Evolutionary conservation across 2,888 invertebrate species (phyloP), one percentile per base, ranked within the genome.

Genomic region (Tetheella fluctuosa): DNA sequence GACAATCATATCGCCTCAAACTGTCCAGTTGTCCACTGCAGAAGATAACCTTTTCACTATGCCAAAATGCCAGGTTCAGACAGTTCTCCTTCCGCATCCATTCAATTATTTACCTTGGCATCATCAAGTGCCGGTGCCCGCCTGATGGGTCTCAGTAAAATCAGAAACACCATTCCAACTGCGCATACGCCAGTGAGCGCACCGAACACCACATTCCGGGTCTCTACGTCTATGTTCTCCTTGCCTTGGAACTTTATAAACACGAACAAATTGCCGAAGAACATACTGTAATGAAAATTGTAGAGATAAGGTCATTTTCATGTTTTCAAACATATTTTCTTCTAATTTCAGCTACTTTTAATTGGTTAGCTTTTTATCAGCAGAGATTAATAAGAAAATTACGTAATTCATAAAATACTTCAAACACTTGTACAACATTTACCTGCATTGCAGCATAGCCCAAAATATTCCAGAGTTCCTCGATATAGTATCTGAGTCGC

Each of bases 381-480:
- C 28, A 28, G 5, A 28, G 28, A 28, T 28, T 28, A 28, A 28
- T 28, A 1, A 28, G 5, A 1, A 6, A 5, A 28, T 0, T 28
- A 28, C 5, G 28, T n/a, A n/a, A n/a, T n/a, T n/a, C n/a, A n/a
- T n/a, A n/a, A 34, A 13, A 34, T 13, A 48, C 20, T 7, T 20
- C 17, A 30, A n/a, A n/a, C n/a, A n/a, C n/a, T n/a, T n/a, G n/a
- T 55, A 54, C n/a, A 34, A 39, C 52, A 55, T 61, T 25, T 20
- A 97, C 97, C 97, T 97, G 93, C 96, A 96, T 86, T 99, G 99
- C 67, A 99, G 94, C 91, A 99, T 95, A 0, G 99, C 99, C 99
- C 99, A 99, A 88, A 99, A 99, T 56, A 99, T 94, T 13, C 99
- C 99, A 13, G 98, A 98, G 89, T 99, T 99, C 71, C 99, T 94